Evolutionary conservation across 2,113 vertebrate species (phyloP).

Genomic region (Glaucidium brasilianum): DNA sequence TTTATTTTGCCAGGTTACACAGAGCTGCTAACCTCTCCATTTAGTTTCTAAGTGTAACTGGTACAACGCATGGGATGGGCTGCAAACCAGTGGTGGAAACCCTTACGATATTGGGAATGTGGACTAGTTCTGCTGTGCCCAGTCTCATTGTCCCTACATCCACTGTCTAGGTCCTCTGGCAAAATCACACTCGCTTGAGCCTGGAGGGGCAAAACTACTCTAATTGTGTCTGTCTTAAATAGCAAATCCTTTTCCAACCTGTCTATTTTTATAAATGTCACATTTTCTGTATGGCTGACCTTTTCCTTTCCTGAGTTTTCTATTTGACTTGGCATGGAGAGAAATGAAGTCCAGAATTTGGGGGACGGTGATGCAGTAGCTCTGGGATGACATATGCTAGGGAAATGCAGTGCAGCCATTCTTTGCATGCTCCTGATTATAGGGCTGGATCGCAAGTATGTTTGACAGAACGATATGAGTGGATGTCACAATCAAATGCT

Average conservation of each 20-base stretch:
- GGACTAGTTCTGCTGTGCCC: rapidly evolving
- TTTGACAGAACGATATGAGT: not conserved
- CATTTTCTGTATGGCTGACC: not conserved
- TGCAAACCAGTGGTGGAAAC: not conserved
- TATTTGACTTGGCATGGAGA: not conserved
- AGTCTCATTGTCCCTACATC: not conserved
- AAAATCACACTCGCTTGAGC: not conserved
- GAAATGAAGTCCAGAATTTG: not conserved
- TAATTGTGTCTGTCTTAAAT: not conserved
- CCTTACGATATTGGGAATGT: not conserved
- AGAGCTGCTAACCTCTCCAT: not conserved
- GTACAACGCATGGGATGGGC: not conserved
- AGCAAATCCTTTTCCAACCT: not conserved
- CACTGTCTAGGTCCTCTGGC: not conserved
- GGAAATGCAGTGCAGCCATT: not conserved
- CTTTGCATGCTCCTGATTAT: not conserved
- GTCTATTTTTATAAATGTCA: conserved; percentile 9
- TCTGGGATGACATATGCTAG: not conserved
- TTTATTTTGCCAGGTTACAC: not conserved
- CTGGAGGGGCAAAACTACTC: not conserved
- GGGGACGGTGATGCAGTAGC: not conserved
- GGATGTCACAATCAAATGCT: not conserved
- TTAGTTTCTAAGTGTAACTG: not conserved
- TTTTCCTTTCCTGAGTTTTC: not conserved
- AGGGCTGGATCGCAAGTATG: not conserved